phyloP scores from a whole-genome alignment of 2,888 invertebrate species.

The Drosophila bunnanda region DNA sequence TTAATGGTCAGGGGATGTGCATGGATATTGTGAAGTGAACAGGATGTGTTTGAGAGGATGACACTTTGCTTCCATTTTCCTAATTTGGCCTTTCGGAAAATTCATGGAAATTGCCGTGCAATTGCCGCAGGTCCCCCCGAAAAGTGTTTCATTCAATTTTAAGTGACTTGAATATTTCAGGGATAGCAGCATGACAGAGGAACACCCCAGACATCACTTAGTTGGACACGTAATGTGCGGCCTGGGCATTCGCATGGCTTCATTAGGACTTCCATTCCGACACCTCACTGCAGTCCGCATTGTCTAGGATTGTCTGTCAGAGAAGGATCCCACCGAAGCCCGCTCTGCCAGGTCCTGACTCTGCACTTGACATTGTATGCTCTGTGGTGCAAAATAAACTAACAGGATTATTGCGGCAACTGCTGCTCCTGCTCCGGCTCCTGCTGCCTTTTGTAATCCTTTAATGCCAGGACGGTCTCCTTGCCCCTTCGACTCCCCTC shows the following conservation, averaged over 20 bases:
- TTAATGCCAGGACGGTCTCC: conserved; percentile 52
- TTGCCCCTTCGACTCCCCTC: conserved; percentile 20
- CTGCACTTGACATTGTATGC: conserved; percentile 69
- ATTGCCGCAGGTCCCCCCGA: conserved; percentile 23
- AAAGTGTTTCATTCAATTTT: conserved; percentile 54
- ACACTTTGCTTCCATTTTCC: conserved; percentile 36
- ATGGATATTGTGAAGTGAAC: conserved; percentile 23
- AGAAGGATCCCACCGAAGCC: conserved; percentile 32
- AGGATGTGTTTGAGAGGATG: conserved; percentile 50
- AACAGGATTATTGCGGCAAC: conserved; percentile 74
- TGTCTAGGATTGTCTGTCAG: conserved; percentile 58
- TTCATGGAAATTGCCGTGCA: conserved; percentile 62
- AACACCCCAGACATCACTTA: conserved; percentile 26
- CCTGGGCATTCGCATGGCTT: conserved; percentile 57
- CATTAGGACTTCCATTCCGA: conserved; percentile 60
- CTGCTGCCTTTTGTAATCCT: conserved; percentile 66
- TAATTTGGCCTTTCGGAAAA: conserved; percentile 33
- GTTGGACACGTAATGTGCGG: conserved; percentile 48
- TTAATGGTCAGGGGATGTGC: conserved; percentile 58
- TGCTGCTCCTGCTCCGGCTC: conserved; percentile 62
- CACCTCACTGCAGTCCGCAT: conserved; percentile 46
- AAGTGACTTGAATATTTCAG: conserved; percentile 42
- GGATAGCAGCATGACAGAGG: conserved; percentile 11
- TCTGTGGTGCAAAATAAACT: conserved; percentile 62
- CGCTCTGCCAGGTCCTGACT: conserved; percentile 9